Conservation (phyloP, 1,140 invertebrate genomes). For the Dufourea novaeangliae region DNA sequence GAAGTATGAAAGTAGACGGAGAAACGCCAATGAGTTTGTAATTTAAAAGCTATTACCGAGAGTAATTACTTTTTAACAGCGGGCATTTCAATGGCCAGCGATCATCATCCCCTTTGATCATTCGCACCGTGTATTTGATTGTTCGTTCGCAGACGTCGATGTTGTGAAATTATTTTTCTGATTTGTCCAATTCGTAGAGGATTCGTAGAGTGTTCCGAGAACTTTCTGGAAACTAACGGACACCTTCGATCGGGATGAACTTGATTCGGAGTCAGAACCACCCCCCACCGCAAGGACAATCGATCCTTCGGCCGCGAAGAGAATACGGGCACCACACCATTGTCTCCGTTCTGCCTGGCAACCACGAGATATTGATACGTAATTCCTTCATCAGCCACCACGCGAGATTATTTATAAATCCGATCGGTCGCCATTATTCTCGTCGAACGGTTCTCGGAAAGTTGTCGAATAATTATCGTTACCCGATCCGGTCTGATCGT, state of each 20-base stretch:
- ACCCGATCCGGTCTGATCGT: not conserved
- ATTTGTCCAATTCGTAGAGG: too few species aligned
- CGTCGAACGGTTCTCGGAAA: constrained; percentile 21
- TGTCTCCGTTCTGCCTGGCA: constrained; percentile 66
- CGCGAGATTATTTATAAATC: constrained; percentile 65
- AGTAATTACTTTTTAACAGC: constrained; percentile 34
- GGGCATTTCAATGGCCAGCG: constrained; percentile 7
- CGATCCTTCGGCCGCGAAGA: constrained; percentile 62
- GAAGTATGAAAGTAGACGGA: not conserved
- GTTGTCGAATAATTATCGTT: too few species aligned
- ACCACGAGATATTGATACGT: constrained; percentile 64
- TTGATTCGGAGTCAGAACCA: constrained; percentile 57
- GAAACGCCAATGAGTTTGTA: not conserved
- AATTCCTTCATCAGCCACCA: constrained; percentile 58
- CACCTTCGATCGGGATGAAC: constrained; percentile 17
- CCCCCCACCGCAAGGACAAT: constrained; percentile 57
- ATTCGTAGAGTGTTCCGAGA: too few species aligned
- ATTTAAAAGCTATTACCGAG: constrained; percentile 30
- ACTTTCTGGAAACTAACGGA: not conserved
- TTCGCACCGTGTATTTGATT: not conserved
- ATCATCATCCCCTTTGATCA: too few species aligned
- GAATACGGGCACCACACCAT: constrained; percentile 45
- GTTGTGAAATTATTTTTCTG: too few species aligned
- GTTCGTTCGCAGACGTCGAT: not conserved
- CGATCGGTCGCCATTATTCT: constrained; percentile 41